Evolutionary conservation across 2,797 vertebrate species (phyloP).

Genomic region (Gallinago nigripennis): DNA sequence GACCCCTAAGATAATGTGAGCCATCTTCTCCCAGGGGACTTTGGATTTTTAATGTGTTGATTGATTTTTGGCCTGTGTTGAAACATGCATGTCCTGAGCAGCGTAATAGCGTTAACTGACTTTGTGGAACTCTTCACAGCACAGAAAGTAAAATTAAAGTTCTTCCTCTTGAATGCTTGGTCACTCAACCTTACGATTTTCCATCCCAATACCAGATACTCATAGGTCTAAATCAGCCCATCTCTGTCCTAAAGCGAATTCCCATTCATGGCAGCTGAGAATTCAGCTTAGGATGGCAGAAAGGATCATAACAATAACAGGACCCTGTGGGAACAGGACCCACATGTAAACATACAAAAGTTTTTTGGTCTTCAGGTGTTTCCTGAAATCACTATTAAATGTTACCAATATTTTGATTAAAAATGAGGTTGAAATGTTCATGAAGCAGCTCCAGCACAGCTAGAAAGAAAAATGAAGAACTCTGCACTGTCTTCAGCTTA

Average conservation of each 20-base stretch:
- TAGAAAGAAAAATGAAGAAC: constrained; percentile 27
- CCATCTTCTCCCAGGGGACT: background rate
- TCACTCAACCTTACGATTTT: background rate
- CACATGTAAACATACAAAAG: background rate
- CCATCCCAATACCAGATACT: background rate
- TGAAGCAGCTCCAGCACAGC: background rate
- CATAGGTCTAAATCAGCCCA: background rate
- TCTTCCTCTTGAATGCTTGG: background rate
- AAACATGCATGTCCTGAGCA: background rate
- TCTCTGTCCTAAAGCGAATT: background rate
- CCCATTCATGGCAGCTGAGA: background rate
- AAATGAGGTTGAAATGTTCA: background rate
- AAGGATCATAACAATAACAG: background rate
- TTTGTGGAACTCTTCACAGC: background rate
- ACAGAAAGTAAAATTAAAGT: background rate
- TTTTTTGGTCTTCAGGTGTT: background rate
- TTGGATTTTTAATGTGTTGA: background rate
- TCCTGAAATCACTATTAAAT: background rate
- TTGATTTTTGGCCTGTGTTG: background rate
- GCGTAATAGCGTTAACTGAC: background rate
- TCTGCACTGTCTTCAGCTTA: background rate
- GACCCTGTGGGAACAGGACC: background rate
- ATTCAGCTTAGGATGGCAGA: background rate
- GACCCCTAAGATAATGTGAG: background rate
- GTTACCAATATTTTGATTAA: background rate